Evolutionary conservation across 2,797 vertebrate species (phyloP).

Genomic region (Coilia nasus): DNA sequence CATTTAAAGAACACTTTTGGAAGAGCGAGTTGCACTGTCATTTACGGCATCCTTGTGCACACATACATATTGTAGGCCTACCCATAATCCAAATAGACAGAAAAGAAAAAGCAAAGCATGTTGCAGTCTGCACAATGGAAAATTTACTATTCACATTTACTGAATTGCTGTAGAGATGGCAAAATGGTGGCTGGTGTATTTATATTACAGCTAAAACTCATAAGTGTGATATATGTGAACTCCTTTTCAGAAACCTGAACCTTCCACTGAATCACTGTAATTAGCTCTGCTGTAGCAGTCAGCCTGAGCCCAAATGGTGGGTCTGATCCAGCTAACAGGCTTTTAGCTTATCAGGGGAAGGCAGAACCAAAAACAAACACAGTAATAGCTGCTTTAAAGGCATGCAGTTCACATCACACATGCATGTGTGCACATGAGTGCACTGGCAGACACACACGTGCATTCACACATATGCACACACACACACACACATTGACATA

Average conservation of each 20-base stretch:
- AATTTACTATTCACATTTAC: too few species aligned
- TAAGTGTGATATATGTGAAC: background rate
- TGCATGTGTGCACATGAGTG: slow-evolving; percentile 1
- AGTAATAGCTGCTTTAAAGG: background rate
- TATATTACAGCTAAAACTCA: too few species aligned
- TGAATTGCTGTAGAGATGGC: too few species aligned
- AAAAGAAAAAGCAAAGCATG: too few species aligned
- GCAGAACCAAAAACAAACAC: slow-evolving; percentile 1
- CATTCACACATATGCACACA: background rate
- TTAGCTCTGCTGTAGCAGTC: background rate
- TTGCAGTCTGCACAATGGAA: too few species aligned
- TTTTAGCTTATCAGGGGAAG: background rate
- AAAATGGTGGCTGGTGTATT: too few species aligned
- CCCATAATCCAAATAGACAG: too few species aligned
- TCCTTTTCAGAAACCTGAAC: background rate
- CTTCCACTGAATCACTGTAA: background rate
- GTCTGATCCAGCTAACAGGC: slow-evolving; percentile 7
- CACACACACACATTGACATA: background rate
- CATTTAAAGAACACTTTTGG: too few species aligned
- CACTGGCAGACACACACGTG: background rate
- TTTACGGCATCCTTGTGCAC: too few species aligned
- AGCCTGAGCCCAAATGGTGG: background rate
- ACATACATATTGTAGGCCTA: too few species aligned
- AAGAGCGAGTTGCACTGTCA: too few species aligned
- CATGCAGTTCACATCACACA: background rate